Conservation (phyloP, 2,888 invertebrate species). For the Hofmannophila pseudospretella region DNA sequence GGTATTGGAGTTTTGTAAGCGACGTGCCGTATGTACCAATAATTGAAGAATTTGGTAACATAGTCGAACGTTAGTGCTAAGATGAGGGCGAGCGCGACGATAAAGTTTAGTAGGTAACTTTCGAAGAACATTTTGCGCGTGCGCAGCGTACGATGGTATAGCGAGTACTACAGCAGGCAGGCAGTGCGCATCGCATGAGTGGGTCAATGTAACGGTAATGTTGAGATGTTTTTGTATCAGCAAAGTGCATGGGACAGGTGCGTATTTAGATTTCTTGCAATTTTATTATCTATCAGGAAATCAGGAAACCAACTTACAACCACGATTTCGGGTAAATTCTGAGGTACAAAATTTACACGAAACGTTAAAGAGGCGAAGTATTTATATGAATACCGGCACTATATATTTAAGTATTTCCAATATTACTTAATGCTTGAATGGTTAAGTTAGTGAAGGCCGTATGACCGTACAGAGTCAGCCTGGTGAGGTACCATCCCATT, state of each 20-base stretch:
- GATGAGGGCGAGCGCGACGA: slow-evolving; percentile 44
- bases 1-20: slow-evolving; percentile 56
- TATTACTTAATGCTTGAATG: too few relatives aligned
- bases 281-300: not conserved
- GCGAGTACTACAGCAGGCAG: slow-evolving; percentile 53
- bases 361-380: too few relatives aligned
- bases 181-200: slow-evolving; percentile 31
- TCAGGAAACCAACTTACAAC: too few relatives aligned
- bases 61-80: slow-evolving; percentile 60
- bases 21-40: slow-evolving; percentile 67
- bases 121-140: slow-evolving; percentile 70
- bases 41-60: slow-evolving; percentile 68
- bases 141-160: slow-evolving; percentile 40
- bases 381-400: too few relatives aligned
- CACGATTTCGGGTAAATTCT: too few relatives aligned
- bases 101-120: slow-evolving; percentile 59
- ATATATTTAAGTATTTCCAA: too few relatives aligned
- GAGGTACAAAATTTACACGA: too few relatives aligned
- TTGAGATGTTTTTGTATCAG: not conserved
- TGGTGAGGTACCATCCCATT: too few relatives aligned
- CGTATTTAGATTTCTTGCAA: not conserved
- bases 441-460: too few relatives aligned
- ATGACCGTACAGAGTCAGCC: too few relatives aligned
- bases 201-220: slow-evolving; percentile 63
- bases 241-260: not conserved